phyloP scores from a whole-genome alignment of 2,113 vertebrate species.

The Corythaixoides concolor region DNA sequence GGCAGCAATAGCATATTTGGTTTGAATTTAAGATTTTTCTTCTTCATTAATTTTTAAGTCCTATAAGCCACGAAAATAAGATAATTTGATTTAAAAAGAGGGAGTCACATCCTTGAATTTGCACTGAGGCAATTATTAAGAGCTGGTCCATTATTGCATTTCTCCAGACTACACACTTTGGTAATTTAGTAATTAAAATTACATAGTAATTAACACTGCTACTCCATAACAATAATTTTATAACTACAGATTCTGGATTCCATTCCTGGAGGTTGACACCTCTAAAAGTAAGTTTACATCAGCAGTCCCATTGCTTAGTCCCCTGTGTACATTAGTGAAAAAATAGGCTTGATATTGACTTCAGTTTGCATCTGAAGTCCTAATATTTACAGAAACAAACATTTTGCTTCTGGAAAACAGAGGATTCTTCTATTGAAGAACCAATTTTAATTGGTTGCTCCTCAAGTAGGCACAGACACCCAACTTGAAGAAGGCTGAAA shows the following conservation, averaged over 20 bases:
- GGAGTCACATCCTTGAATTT: background rate
- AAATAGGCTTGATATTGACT: background rate
- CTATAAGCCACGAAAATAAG: background rate
- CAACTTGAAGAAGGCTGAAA: background rate
- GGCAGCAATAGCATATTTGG: background rate
- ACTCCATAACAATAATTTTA: constrained; percentile 36
- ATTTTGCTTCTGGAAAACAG: background rate
- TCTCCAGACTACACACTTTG: background rate
- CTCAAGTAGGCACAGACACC: background rate
- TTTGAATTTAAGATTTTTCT: background rate
- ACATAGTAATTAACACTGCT: constrained; percentile 18
- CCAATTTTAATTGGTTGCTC: background rate
- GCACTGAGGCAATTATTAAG: background rate
- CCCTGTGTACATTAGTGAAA: background rate
- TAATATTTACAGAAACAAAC: background rate
- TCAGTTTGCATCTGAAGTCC: background rate
- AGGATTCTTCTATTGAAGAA: background rate
- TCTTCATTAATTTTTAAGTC: background rate
- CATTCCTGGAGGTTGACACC: background rate
- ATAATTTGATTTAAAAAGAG: background rate
- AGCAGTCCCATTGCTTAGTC: background rate
- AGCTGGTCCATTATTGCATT: background rate
- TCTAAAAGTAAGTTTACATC: background rate
- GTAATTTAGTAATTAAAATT: constrained; percentile 43
- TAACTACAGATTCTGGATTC: background rate